These are phyloP conservation scores for Malthinus flaveolus DNA, from an alignment of 2,888 invertebrate species.

Conservation along the genomic window DNA sequence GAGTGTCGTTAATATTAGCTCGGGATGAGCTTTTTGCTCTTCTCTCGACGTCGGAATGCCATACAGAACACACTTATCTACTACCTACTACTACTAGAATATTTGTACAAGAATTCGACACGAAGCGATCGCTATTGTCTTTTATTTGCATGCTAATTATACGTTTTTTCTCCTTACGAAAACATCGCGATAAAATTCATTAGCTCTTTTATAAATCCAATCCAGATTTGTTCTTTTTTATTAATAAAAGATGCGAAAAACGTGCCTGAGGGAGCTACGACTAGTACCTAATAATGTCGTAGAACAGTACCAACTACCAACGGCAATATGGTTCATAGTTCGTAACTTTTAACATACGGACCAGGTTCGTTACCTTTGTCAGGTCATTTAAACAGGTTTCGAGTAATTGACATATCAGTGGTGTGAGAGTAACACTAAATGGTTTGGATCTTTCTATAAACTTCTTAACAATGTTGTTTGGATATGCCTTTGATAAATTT, in stretches of 20 bases:
- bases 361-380: constrained; percentile 40
- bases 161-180: constrained; percentile 8
- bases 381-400: constrained; percentile 46
- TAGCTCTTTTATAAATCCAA: no score
- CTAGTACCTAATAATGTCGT: constrained; percentile 22
- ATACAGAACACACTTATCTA: constrained; percentile 22
- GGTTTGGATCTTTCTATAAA: constrained; percentile 35
- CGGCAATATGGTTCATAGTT: constrained; percentile 42
- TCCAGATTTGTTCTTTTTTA: neutral
- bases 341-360: constrained; percentile 38
- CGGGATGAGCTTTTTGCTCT: constrained; percentile 24
- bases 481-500: no score
- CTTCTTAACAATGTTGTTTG: constrained; percentile 27
- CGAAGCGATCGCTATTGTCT: constrained; percentile 29
- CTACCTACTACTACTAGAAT: neutral
- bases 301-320: constrained; percentile 28
- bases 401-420: constrained; percentile 50
- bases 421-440: constrained; percentile 45
- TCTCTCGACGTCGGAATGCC: constrained; percentile 25
- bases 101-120: constrained; percentile 24
- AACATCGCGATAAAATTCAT: neutral
- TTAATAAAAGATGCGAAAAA: constrained; percentile 24
- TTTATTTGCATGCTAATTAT: constrained; percentile 28
- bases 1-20: neutral
- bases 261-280: constrained; percentile 30